Percentiles rank a stretch among this genome's conserved stretches.
Conservation (phyloP, 2,797 vertebrate species). For the Arrhamphus sclerolepis region DNA sequence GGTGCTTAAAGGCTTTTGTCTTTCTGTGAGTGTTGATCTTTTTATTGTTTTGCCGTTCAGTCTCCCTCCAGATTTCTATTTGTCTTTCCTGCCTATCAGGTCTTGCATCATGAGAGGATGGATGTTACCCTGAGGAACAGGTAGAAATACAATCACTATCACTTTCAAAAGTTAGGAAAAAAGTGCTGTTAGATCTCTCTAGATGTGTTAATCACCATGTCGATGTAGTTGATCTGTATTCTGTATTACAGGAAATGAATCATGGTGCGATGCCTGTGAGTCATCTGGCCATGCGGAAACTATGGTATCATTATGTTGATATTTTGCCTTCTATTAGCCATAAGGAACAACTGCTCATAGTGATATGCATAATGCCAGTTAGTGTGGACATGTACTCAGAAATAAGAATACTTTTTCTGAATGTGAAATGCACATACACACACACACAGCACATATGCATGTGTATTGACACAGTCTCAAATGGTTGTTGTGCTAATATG, state of each 20-base stretch:
- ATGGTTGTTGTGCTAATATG: slow-evolving; percentile 84
- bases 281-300: slow-evolving; percentile 66
- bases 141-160: slow-evolving; percentile 32
- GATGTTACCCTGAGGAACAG: slow-evolving; percentile 16
- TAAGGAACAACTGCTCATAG: slow-evolving; percentile 65
- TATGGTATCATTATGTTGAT: slow-evolving; percentile 74
- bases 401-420: slow-evolving; percentile 54
- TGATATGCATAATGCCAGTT: slow-evolving; percentile 63
- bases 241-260: slow-evolving; percentile 68
- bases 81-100: slow-evolving; percentile 7
- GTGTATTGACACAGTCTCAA: slow-evolving; percentile 72
- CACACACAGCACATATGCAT: slow-evolving; percentile 37
- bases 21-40: slow-evolving; percentile 7
- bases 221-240: slow-evolving; percentile 61
- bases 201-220: slow-evolving; percentile 46
- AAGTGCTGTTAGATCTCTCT: slow-evolving; percentile 52
- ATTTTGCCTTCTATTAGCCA: slow-evolving; percentile 71
- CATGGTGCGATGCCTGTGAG: slow-evolving; percentile 61
- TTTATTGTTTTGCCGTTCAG: slow-evolving; percentile 16
- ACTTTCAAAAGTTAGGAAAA: slow-evolving; percentile 65
- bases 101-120: slow-evolving; percentile 17
- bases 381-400: slow-evolving; percentile 61
- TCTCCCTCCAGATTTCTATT: slow-evolving; percentile 8
- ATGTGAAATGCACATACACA: slow-evolving; percentile 44
- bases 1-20: slow-evolving; percentile 19